Conservation (phyloP, 2,113 vertebrate genomes). For the Corythaeola cristata region DNA sequence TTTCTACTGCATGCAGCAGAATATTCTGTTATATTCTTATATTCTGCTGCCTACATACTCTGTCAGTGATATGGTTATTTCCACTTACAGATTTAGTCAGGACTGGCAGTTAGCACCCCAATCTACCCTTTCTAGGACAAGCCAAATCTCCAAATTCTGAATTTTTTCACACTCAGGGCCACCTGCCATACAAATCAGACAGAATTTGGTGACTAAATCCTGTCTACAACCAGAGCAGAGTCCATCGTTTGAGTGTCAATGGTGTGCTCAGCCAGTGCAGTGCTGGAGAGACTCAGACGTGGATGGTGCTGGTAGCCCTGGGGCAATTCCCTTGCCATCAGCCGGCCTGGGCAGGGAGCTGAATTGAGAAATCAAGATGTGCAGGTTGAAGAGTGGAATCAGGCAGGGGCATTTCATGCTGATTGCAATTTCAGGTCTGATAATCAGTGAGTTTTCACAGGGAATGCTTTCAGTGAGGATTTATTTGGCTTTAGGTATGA, state of each 20-base stretch:
- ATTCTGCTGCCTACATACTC: background rate
- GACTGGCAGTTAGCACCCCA: background rate
- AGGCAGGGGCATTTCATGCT: background rate
- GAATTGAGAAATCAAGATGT: background rate
- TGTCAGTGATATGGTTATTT: background rate
- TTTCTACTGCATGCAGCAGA: background rate
- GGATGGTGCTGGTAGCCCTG: background rate
- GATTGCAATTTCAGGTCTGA: background rate
- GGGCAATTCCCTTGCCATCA: background rate
- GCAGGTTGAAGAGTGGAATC: background rate
- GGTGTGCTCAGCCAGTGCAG: background rate
- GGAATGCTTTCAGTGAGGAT: background rate
- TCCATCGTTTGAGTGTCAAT: background rate
- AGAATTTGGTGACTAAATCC: slow-evolving; percentile 11
- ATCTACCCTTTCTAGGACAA: background rate
- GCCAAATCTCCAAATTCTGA: background rate
- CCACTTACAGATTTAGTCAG: background rate
- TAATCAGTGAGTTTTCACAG: background rate
- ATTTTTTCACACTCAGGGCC: background rate
- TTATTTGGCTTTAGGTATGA: background rate
- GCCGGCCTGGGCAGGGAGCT: background rate
- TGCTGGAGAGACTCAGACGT: background rate
- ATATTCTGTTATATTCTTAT: no score
- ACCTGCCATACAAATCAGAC: background rate
- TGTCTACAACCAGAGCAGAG: background rate